Percentiles rank a stretch among this genome's conserved stretches.
These are phyloP conservation scores for Apis dorsata DNA, from an alignment of 1,140 invertebrate species.

Conservation along the genomic window DNA sequence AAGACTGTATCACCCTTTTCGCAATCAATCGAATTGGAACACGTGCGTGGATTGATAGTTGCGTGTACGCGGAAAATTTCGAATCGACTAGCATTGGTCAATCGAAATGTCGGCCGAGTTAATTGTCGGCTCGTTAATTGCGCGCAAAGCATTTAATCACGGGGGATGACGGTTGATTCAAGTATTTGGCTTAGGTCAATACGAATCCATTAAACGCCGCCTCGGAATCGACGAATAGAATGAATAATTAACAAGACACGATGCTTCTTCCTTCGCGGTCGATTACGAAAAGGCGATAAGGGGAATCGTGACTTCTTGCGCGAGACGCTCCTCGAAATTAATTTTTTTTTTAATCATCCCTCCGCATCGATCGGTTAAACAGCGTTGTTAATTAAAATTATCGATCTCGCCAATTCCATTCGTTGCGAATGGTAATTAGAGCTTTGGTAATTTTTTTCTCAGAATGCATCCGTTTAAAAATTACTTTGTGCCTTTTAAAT, in stretches of 20 bases:
- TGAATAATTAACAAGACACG: constrained; percentile 9
- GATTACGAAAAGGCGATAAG: not conserved
- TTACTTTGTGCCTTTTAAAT: not conserved
- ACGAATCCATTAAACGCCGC: constrained; percentile 31
- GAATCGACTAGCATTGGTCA: constrained; percentile 30
- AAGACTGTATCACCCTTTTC: too few relatives aligned
- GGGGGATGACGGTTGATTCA: constrained; percentile 34
- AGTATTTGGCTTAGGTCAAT: constrained; percentile 17
- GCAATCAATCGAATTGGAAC: too few relatives aligned
- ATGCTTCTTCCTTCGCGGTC: not conserved
- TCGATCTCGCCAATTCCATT: not conserved
- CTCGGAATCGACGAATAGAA: not conserved
- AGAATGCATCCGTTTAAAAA: not conserved
- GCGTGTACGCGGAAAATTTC: not conserved
- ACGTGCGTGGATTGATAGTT: not conserved
- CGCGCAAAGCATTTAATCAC: constrained; percentile 41
- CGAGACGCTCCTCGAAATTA: not conserved
- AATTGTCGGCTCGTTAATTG: constrained; percentile 60
- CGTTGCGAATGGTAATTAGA: not conserved
- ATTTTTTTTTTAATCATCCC: not conserved
- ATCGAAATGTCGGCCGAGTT: constrained; percentile 52
- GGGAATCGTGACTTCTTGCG: not conserved
- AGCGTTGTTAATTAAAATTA: not conserved
- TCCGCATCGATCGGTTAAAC: not conserved
- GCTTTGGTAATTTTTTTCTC: not conserved